Conservation (phyloP, 2,888 invertebrate species). For the Poecilus cupreus region DNA sequence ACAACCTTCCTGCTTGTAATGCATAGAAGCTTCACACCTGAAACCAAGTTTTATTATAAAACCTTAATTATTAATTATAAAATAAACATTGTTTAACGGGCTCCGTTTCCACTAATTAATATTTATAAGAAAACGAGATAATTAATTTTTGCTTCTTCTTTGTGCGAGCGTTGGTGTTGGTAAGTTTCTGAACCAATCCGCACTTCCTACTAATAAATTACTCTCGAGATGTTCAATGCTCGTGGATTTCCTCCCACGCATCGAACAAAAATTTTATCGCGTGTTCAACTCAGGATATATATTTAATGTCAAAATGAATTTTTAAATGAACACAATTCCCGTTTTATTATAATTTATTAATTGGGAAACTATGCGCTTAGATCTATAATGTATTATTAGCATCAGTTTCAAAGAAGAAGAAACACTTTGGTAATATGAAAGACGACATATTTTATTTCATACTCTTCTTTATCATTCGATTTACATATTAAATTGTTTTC, state of each 20-base stretch:
- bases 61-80: conserved; percentile 39
- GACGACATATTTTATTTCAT: too few relatives aligned
- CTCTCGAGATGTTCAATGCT: not conserved
- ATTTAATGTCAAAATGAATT: conserved; percentile 31
- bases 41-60: not conserved
- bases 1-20: not conserved
- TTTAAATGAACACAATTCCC: conserved; percentile 36
- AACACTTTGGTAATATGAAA: too few relatives aligned
- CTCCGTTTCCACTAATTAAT: conserved; percentile 18
- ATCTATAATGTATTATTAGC: not conserved
- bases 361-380: conserved; percentile 7
- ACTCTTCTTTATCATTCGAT: too few relatives aligned
- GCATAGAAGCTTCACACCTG: not conserved
- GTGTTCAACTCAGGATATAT: conserved; percentile 25
- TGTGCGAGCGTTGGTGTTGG: not conserved
- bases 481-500: too few relatives aligned
- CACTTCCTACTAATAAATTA: conserved; percentile 42
- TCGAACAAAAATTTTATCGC: conserved; percentile 7
- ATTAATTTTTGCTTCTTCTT: conserved; percentile 23
- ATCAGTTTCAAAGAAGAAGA: too few relatives aligned
- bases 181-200: conserved; percentile 9
- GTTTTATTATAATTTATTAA: conserved; percentile 30
- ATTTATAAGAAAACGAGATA: conserved; percentile 33
- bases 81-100: conserved; percentile 28
- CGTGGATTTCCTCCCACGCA: conserved; percentile 21